phyloP scores from a whole-genome alignment of 1,140 invertebrate genomes.

The Pomacea maculata region DNA sequence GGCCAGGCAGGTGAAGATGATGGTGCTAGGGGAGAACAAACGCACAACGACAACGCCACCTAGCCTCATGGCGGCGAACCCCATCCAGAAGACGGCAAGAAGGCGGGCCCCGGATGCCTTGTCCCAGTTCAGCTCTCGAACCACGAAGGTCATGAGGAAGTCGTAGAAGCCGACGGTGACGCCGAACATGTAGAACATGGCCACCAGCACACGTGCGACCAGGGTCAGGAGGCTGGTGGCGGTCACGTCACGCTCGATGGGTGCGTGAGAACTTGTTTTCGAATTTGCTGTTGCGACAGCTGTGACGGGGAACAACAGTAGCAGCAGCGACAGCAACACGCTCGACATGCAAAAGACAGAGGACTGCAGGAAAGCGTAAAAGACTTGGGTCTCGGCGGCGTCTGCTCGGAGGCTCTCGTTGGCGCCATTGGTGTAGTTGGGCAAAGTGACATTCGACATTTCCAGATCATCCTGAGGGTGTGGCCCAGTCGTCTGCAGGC shows the following conservation, averaged over 20 bases:
- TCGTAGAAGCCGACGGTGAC: not conserved
- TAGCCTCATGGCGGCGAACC: not conserved
- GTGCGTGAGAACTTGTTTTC: not conserved
- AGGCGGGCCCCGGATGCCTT: slow-evolving; percentile 1
- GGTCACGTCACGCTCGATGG: not conserved
- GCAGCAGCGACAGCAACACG: not conserved
- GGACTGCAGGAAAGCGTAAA: slow-evolving; percentile 7
- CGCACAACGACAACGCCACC: not conserved
- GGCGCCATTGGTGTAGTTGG: too few relatives aligned
- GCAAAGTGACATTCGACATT: too few relatives aligned
- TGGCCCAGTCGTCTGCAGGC: too few relatives aligned
- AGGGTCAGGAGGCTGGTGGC: not conserved
- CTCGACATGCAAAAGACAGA: not conserved
- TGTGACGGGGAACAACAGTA: not conserved
- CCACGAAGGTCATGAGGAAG: slow-evolving; percentile 15
- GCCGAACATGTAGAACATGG: slow-evolving; percentile 6
- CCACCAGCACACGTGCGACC: not conserved
- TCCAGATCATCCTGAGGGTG: too few relatives aligned
- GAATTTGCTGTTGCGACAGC: not conserved
- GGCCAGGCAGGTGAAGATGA: not conserved
- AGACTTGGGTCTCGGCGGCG: not conserved
- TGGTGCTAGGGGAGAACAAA: not conserved
- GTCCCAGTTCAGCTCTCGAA: slow-evolving; percentile 10
- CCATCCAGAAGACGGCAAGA: slow-evolving; percentile 10
- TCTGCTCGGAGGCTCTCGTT: too few relatives aligned